Percentiles rank a stretch among this genome's conserved stretches.
Evolutionary conservation across 1,140 invertebrate genomes (phyloP).

Genomic region (Apis florea): DNA sequence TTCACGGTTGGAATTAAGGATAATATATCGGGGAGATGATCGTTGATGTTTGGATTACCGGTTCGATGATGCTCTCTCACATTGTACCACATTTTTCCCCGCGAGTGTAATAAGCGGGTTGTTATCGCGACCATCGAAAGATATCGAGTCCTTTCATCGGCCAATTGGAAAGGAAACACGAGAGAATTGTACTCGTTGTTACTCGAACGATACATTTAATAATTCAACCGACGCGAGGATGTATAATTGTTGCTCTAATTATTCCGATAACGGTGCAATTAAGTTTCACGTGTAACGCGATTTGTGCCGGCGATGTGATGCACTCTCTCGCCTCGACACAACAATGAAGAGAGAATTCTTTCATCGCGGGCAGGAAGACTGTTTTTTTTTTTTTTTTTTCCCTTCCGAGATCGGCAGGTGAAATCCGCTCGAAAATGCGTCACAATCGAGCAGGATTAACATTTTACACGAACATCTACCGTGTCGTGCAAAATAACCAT

Average conservation of each 20-base stretch:
- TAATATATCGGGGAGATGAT: slow-evolving; percentile 50
- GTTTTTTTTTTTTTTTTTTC: too few species aligned
- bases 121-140: neutral
- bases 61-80: neutral
- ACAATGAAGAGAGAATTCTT: slow-evolving; percentile 28
- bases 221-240: neutral
- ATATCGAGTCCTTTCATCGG: slow-evolving; percentile 5
- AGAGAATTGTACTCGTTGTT: neutral
- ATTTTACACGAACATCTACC: slow-evolving; percentile 78
- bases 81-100: neutral
- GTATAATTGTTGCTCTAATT: slow-evolving; percentile 20
- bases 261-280: slow-evolving; percentile 28
- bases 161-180: neutral
- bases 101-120: neutral
- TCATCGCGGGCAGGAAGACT: slow-evolving; percentile 21
- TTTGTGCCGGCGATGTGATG: slow-evolving; percentile 12
- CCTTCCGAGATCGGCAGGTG: slow-evolving; percentile 65
- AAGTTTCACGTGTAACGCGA: slow-evolving; percentile 35
- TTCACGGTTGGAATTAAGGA: slow-evolving; percentile 59
- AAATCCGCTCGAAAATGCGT: slow-evolving; percentile 74
- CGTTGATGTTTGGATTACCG: neutral
- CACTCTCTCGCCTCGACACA: slow-evolving; percentile 15
- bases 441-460: slow-evolving; percentile 72
- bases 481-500: slow-evolving; percentile 79
- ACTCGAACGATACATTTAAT: neutral